Evolutionary conservation across 2,797 vertebrate species (phyloP), one percentile per base, ranked within the genome.

Genomic region (Sternotherus odoratus): DNA sequence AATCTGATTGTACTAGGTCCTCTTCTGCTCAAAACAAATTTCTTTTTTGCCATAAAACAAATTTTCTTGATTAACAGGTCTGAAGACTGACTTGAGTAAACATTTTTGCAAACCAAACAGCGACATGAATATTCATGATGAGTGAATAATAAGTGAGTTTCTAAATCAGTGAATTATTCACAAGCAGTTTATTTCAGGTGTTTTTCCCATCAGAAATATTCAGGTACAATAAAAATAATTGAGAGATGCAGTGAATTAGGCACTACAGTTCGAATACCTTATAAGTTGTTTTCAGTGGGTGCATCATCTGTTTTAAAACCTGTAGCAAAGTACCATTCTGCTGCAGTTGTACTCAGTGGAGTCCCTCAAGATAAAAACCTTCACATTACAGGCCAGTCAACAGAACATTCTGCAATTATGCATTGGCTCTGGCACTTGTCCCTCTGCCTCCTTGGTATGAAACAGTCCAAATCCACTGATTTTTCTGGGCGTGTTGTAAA

Each of bases 371-470:
- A 63, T 80, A 23, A 79, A 90, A 92, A 50, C 51, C 12, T 19
- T 48, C 81, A 28, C 39, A 54, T 50, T 48, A 0, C 0, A 83
- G 72, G 87, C 82, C 88, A 89, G 87, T 91, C 91, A 95, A 36
- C 2, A 86, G 43, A 82, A 87, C 12, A 8, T 88, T 94, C 51
- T 86, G 74, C 56, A 81, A 82, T 19, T 0, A 4, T 30, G 74
- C 8, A 0, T 49, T 96, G 92, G 88, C 82, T 95, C 80, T 83
- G 77, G 79, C 94, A 74, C 74, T 66, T n/a, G 2, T 85, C 21
- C 77, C 57, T 36, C 39, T 88, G 79, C 30, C 87, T 69, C 26
- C 54, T 0, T 0, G 0, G 30, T 88, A 75, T 82, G 75, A 89
- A 94, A 88, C 77, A 91, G 82, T 87, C 83, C 66, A 82, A 88